Conservation (phyloP, 2,888 invertebrate genomes). For the Teinopalpus imperialis region DNA sequence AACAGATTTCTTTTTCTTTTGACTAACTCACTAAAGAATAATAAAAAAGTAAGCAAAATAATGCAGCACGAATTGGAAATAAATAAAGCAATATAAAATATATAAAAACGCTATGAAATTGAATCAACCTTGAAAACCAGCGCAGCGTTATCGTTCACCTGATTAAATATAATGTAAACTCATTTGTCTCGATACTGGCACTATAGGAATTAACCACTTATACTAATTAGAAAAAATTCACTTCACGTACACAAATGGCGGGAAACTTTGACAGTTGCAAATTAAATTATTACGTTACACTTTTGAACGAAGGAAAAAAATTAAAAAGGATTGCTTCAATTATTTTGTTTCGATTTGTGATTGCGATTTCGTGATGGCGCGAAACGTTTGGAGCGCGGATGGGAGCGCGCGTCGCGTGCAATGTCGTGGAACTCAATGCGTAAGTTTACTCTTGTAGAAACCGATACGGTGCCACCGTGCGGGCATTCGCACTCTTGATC, state of each 20-base stretch:
- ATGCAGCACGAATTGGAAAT: slow-evolving; percentile 1
- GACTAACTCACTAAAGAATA: not conserved
- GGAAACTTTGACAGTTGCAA: slow-evolving; percentile 24
- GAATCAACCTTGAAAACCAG: slow-evolving; percentile 36
- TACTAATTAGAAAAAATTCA: slow-evolving; percentile 26
- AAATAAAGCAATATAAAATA: slow-evolving; percentile 7
- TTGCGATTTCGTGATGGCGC: slow-evolving; percentile 56
- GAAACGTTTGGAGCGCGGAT: slow-evolving; percentile 59
- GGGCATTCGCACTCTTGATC: not conserved
- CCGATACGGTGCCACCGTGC: slow-evolving; percentile 33
- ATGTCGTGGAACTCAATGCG: slow-evolving; percentile 59
- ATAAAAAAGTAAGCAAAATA: not conserved
- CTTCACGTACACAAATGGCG: slow-evolving; percentile 30
- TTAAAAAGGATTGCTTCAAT: too few relatives aligned
- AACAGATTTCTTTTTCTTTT: slow-evolving; percentile 1
- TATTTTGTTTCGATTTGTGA: slow-evolving; percentile 27
- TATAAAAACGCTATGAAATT: slow-evolving; percentile 26
- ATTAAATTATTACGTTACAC: not conserved
- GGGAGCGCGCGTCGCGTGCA: slow-evolving; percentile 73
- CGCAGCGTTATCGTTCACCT: slow-evolving; percentile 46
- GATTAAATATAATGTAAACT: slow-evolving; percentile 57
- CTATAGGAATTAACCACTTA: slow-evolving; percentile 30
- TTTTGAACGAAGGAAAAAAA: not conserved
- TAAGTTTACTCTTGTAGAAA: slow-evolving; percentile 54
- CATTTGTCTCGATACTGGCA: slow-evolving; percentile 45